A percentile compares a stretch with the other conserved stretches of the same genome.
Evolutionary conservation across 2,888 invertebrate genomes (phyloP).

Genomic region (Gibbula magus): DNA sequence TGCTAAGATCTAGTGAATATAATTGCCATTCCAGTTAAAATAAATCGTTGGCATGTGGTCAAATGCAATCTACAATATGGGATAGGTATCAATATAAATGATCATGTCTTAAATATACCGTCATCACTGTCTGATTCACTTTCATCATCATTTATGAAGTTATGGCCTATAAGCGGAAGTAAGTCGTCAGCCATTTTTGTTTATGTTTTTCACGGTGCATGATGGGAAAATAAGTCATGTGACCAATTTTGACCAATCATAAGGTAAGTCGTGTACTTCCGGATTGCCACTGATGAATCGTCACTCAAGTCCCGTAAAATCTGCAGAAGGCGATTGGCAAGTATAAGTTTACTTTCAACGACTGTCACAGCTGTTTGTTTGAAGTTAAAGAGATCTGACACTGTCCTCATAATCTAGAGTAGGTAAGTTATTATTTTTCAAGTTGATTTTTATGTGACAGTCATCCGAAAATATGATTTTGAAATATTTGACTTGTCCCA

Average conservation of each 20-base stretch:
- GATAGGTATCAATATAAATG: background rate
- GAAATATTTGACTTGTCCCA: too few relatives aligned
- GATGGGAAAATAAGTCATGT: constrained; percentile 22
- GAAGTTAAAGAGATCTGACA: too few relatives aligned
- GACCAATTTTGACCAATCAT: constrained; percentile 49
- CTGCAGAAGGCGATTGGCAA: too few relatives aligned
- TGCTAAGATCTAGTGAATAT: too few relatives aligned
- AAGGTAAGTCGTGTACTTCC: constrained; percentile 53
- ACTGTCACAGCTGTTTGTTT: too few relatives aligned
- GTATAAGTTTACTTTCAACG: too few relatives aligned
- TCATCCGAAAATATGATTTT: too few relatives aligned
- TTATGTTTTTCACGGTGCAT: constrained; percentile 26
- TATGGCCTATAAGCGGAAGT: constrained; percentile 59
- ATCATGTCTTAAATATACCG: constrained; percentile 28
- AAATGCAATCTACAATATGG: background rate
- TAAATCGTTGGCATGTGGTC: background rate
- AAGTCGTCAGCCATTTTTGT: constrained; percentile 62
- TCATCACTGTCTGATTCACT: constrained; percentile 46
- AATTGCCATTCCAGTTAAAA: too few relatives aligned
- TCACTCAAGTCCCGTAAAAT: background rate
- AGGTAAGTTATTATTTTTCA: too few relatives aligned
- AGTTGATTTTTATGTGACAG: too few relatives aligned
- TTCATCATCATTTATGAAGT: constrained; percentile 45
- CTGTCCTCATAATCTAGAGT: too few relatives aligned
- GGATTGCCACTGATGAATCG: background rate